phyloP scores from a whole-genome alignment of 2,797 vertebrate species.

The Sebastes nivosus region DNA sequence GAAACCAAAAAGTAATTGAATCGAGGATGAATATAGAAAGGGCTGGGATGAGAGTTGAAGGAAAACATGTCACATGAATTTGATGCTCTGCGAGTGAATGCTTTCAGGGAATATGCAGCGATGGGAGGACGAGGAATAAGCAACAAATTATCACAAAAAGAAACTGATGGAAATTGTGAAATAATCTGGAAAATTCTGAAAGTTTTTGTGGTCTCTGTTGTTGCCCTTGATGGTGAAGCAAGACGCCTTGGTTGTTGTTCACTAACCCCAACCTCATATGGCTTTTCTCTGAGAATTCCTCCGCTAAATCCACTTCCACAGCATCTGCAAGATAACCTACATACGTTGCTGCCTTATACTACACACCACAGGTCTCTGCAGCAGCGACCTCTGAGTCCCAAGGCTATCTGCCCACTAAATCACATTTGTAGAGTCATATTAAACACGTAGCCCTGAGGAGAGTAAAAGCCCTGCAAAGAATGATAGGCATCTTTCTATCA shows the following conservation, averaged over 20 bases:
- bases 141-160: slow-evolving; percentile 7
- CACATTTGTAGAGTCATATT: slow-evolving; percentile 72
- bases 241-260: background rate
- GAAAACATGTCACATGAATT: slow-evolving; percentile 45
- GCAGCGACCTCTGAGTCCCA: slow-evolving; percentile 52
- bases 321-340: slow-evolving; percentile 55
- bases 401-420: slow-evolving; percentile 70
- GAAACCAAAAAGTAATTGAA: slow-evolving; percentile 75
- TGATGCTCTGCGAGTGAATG: slow-evolving; percentile 27
- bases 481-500: slow-evolving; percentile 62
- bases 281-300: slow-evolving; percentile 10
- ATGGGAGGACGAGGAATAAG: background rate
- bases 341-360: slow-evolving; percentile 28
- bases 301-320: background rate
- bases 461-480: slow-evolving; percentile 47
- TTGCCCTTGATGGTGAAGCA: background rate
- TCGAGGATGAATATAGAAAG: slow-evolving; percentile 64
- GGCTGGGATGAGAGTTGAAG: slow-evolving; percentile 42
- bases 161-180: background rate
- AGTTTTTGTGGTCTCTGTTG: background rate
- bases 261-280: background rate
- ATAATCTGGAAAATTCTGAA: slow-evolving; percentile 18
- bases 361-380: slow-evolving; percentile 47
- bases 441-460: slow-evolving; percentile 65
- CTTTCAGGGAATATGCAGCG: slow-evolving; percentile 10